Evolutionary conservation across 2,797 vertebrate genomes (phyloP), one percentile per base, ranked within the genome.

Genomic region (Heliangelus exortis): DNA sequence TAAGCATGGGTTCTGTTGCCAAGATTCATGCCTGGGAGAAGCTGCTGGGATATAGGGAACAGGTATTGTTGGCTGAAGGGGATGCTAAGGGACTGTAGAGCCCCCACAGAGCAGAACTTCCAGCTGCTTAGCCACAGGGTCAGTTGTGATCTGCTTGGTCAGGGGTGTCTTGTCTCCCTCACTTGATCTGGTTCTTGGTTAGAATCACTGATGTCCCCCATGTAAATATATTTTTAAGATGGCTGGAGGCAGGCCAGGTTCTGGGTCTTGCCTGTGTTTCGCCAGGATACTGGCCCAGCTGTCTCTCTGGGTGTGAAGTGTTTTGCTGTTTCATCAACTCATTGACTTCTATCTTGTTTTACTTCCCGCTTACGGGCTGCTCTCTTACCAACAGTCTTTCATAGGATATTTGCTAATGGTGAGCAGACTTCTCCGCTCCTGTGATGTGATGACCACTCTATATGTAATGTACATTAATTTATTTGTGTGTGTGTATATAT

Each of bases 331-430:
- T 97, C 98, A 98, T 97, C 82, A 97, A 94, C 97, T 98, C 97
- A 98, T 97, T 95, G 97, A 98, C 97, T 97, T 98, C 96, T 98
- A 92, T 98, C 97, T 98, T 18, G 97, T 98, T 98, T 98, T 98
- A 97, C 98, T 98, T 97, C 97, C 98, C 97, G 97, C 98, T 98
- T 97, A 98, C 97, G 98, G 97, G 98, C 98, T 98, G 98, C 97
- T 98, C 97, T 98, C 97, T 98, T 97, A 85, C 98, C 98, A 97
- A 98, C 98, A 98, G 98, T 98, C 97, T 98, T 98, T 98, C 98
- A 98, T 98, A 98, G 98, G 98, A 98, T 98, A 98, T 98, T 98
- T 98, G 98, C 98, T 98, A 98, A 98, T 98, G 98, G 98, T 98
- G 98, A 98, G 98, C 97, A 96, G 93, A 96, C 95, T 95, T 96